Conservation (phyloP, 2,113 vertebrate species). For the Circaetus cinerascens region DNA sequence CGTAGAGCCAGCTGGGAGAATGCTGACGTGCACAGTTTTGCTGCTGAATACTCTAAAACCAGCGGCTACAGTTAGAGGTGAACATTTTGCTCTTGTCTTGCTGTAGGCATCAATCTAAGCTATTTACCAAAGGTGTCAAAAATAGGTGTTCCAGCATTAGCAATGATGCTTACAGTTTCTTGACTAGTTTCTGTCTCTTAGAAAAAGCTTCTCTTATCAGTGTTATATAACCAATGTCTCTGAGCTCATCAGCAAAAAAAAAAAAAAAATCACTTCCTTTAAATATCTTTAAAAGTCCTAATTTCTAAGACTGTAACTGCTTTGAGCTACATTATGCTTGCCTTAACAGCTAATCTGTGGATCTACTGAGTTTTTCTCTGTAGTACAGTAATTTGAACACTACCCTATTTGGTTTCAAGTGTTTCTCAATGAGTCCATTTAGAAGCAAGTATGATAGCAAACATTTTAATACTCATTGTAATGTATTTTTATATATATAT, state of each 20-base stretch:
- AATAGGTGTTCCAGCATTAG: not conserved
- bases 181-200: not conserved
- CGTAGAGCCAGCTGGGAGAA: not conserved
- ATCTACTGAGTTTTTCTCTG: not conserved
- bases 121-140: not conserved
- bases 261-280: not conserved
- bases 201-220: not conserved
- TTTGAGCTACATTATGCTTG: not conserved
- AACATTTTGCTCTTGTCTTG: not conserved
- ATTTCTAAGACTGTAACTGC: not conserved
- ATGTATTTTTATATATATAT: rapidly evolving
- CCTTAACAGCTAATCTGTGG: not conserved
- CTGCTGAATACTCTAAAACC: constrained; percentile 62
- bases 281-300: not conserved
- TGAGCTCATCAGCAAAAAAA: not conserved
- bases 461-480: not conserved
- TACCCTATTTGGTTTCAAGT: not conserved
- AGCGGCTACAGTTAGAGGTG: constrained; percentile 19
- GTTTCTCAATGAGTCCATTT: not conserved
- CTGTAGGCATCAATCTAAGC: not conserved
- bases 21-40: constrained; percentile 68
- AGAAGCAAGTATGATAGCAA: not conserved
- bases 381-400: not conserved
- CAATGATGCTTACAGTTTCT: not conserved
- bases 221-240: not conserved